Base-by-base conservation (phyloP, 2,113 vertebrate species). In the Brachirus orientalis region DNA sequence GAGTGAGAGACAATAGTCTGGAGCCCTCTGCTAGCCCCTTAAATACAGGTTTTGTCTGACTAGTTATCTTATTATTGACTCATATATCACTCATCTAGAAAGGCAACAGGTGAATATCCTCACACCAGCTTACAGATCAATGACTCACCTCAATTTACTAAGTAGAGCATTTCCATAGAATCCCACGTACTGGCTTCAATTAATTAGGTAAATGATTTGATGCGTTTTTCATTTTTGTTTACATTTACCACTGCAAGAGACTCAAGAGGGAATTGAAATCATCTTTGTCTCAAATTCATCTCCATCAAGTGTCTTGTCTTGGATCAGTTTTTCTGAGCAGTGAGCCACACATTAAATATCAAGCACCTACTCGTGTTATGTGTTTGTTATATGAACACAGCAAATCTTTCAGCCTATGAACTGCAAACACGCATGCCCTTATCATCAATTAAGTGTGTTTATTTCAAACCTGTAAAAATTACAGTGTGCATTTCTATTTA, bases 141-240 rank as follows among this genome's bases (percentile, higher is more conserved):
- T 86, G 86, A 78, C 72, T 83, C 67, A 77, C 79, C 63, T 69
- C 66, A 82, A 67, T 85, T 70, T 84, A 85, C 80, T 56, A 83
- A 83, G 51, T 41, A 55, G 58, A 79, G 63, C 51, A 56, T 64
- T 67, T 68, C n/a, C 79, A 78, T 6, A 10, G 52, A 69, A 61
- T 54, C 47, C 48, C 55, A 8, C 53, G 84, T 82, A 82, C 86
- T 52, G 50, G 72, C 63, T 58, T 60, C 65, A 76, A 62, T 79
- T 69, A 80, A 51, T 41, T 33, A 68, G 45, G 70, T 79, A 78
- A 85, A 85, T 85, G 70, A 80, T 76, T 79, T 64, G 67, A 33
- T 72, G 54, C 28, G 6, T 28, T 28, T 28, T 28, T 28, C 22
- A n/a, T 69, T 86, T 71, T 71, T 71, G 57, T 87, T 79, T 72